Percentiles rank a stretch among this genome's conserved stretches.
These are phyloP conservation scores for Muschampia plurimacula DNA, from an alignment of 2,888 invertebrate genomes.

Conservation along the genomic window DNA sequence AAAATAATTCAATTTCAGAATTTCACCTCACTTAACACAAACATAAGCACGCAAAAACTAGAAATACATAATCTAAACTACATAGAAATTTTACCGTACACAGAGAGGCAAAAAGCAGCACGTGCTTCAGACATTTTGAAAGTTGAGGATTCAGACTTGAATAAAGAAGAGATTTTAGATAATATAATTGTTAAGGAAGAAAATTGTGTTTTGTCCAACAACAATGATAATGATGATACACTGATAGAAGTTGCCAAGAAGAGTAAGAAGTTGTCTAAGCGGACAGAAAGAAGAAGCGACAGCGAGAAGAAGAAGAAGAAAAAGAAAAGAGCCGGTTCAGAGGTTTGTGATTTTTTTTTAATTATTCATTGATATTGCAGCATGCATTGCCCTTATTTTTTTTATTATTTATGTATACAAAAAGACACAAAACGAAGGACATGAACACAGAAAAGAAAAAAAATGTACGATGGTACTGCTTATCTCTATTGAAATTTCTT, in stretches of 20 bases:
- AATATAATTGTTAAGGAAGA: conserved; percentile 10
- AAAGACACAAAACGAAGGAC: too few species aligned
- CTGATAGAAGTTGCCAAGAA: conserved; percentile 48
- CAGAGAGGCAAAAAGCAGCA: background rate
- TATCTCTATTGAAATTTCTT: too few species aligned
- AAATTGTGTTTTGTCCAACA: background rate
- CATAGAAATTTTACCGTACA: conserved; percentile 9
- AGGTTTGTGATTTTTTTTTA: conserved; percentile 1
- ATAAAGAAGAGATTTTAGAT: background rate
- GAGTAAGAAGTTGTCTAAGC: conserved; percentile 44
- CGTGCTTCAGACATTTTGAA: background rate
- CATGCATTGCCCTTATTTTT: too few species aligned
- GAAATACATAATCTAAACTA: conserved; percentile 9
- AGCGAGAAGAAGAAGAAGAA: conserved; percentile 33
- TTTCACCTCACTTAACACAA: background rate
- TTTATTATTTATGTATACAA: too few species aligned
- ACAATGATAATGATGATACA: conserved; percentile 40
- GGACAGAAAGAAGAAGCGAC: conserved; percentile 28
- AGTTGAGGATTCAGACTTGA: background rate
- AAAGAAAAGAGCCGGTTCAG: conserved; percentile 39
- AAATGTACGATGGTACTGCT: too few species aligned
- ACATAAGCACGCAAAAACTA: background rate
- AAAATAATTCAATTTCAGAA: conserved; percentile 7
- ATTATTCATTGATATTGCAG: background rate
- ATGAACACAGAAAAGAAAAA: too few species aligned